phyloP scores from a whole-genome alignment of 2,797 vertebrate species.

The Mastacembelus armatus region DNA sequence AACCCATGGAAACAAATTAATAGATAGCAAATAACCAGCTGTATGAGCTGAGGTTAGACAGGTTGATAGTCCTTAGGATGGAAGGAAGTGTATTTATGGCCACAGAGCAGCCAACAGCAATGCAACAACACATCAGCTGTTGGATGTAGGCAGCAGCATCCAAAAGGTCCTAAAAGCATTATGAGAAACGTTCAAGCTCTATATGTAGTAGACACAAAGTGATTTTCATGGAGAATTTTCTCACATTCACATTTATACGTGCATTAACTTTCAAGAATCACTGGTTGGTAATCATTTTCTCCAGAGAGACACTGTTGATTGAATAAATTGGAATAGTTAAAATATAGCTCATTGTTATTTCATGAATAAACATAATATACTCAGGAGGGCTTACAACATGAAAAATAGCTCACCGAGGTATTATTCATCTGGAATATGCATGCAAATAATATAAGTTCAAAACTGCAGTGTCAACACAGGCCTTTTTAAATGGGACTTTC shows the following conservation, averaged over 20 bases:
- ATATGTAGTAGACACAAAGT: too few relatives aligned
- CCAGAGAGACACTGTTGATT: constrained; percentile 76
- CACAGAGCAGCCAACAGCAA: constrained; percentile 65
- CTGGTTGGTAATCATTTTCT: constrained; percentile 58
- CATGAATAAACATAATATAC: constrained; percentile 83
- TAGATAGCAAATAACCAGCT: constrained; percentile 44
- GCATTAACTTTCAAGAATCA: constrained; percentile 72
- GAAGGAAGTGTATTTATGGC: constrained; percentile 70
- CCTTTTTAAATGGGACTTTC: constrained; percentile 64
- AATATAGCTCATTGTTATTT: constrained; percentile 73
- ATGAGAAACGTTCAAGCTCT: constrained; percentile 55
- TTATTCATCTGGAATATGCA: constrained; percentile 70
- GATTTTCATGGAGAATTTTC: constrained; percentile 55
- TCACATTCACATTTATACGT: constrained; percentile 52
- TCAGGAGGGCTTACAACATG: constrained; percentile 63
- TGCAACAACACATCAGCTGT: constrained; percentile 57
- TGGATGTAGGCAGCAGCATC: constrained; percentile 50
- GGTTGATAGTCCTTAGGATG: constrained; percentile 51
- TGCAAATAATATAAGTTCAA: constrained; percentile 73
- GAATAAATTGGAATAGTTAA: constrained; percentile 80
- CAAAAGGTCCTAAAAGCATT: constrained; percentile 51
- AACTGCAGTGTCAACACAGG: constrained; percentile 52
- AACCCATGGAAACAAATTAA: constrained; percentile 49
- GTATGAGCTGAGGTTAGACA: constrained; percentile 55
- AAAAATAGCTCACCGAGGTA: constrained; percentile 67